Conservation (phyloP, 2,888 invertebrate species). For the Drosophila limbata region DNA sequence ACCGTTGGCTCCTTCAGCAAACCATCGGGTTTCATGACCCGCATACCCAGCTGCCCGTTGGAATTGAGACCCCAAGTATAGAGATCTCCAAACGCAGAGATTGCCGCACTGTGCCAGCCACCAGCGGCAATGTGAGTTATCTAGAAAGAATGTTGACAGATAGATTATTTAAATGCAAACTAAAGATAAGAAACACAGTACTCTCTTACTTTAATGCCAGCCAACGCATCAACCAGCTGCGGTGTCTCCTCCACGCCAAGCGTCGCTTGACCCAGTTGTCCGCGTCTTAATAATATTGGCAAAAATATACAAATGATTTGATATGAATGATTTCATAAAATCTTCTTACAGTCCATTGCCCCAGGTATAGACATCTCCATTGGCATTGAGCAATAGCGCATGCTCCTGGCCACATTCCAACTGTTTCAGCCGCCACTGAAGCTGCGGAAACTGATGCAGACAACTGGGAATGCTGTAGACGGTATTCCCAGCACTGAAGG, state of each 20-base stretch:
- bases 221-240: conserved; percentile 89
- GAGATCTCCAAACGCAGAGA: conserved; percentile 92
- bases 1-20: conserved; percentile 75
- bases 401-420: conserved; percentile 93
- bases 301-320: neutral
- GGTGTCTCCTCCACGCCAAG: conserved; percentile 88
- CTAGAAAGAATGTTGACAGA: conserved; percentile 58
- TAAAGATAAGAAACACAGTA: conserved; percentile 5
- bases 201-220: conserved; percentile 88
- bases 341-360: conserved; percentile 91
- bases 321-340: neutral
- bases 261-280: conserved; percentile 94
- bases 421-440: conserved; percentile 87
- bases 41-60: conserved; percentile 92
- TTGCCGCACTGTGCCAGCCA: conserved; percentile 94
- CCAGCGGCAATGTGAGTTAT: conserved; percentile 91
- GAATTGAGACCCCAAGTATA: conserved; percentile 97
- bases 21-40: conserved; percentile 81
- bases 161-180: conserved; percentile 9
- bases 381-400: conserved; percentile 89
- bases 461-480: conserved; percentile 88
- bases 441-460: conserved; percentile 86
- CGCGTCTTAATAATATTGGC: conserved; percentile 87
- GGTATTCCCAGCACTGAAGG: conserved; percentile 85
- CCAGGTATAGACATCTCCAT: conserved; percentile 92